Conservation (phyloP, 2,797 vertebrate species). For the Picus viridis region DNA sequence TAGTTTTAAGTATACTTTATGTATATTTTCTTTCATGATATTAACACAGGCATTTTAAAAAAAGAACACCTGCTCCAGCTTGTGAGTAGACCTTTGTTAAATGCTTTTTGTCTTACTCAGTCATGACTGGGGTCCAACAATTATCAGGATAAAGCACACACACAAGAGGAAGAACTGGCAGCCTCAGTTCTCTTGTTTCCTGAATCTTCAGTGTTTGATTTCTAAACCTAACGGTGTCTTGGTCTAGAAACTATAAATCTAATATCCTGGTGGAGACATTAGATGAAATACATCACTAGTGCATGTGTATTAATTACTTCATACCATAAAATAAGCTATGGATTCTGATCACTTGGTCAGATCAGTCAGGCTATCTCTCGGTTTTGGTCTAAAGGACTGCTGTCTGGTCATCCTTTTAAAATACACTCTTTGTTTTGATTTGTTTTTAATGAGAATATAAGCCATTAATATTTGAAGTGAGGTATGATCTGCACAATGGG, state of each 20-base stretch:
- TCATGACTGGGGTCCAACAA: neutral
- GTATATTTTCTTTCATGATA: neutral
- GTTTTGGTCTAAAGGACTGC: neutral
- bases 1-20: neutral
- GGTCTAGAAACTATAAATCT: neutral
- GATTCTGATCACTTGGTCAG: neutral
- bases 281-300: neutral
- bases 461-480: neutral
- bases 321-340: neutral
- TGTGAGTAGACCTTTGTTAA: neutral
- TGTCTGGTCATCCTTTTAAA: neutral
- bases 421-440: neutral
- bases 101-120: neutral
- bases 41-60: fast-evolving
- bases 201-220: neutral
- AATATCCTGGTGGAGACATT: neutral
- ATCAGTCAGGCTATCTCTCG: neutral
- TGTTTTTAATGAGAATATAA: neutral
- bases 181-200: neutral
- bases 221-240: neutral
- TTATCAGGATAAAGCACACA: neutral
- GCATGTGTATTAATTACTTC: neutral
- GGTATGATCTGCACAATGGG: neutral
- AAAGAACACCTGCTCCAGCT: neutral
- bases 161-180: neutral